phyloP scores from a whole-genome alignment of 2,113 vertebrate species.

The Callionymus lyra region DNA sequence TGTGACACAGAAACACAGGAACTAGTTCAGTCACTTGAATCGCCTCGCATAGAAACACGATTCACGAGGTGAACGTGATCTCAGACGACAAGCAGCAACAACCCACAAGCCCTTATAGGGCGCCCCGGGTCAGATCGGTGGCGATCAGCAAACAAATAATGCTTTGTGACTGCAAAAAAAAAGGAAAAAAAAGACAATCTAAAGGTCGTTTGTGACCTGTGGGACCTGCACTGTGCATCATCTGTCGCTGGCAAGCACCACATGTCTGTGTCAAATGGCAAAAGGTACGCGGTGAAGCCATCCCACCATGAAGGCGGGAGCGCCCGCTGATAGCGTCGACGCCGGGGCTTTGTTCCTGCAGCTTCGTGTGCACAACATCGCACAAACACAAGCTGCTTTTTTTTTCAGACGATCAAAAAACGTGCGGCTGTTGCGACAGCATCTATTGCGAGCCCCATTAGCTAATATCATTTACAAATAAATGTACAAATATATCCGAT shows the following conservation, averaged over 20 bases:
- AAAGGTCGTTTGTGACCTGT: constrained; percentile 65
- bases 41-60: not conserved
- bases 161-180: constrained; percentile 35
- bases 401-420: no score
- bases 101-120: constrained; percentile 35
- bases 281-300: constrained; percentile 40
- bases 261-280: constrained; percentile 52
- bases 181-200: constrained; percentile 43
- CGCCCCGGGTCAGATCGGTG: constrained; percentile 59
- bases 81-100: constrained; percentile 61
- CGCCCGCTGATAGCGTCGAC: constrained; percentile 19
- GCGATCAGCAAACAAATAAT: constrained; percentile 55
- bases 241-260: constrained; percentile 52
- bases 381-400: no score
- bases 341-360: constrained; percentile 4
- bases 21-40: not conserved
- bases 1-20: no score
- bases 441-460: no score
- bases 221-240: constrained; percentile 48
- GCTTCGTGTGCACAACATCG: no score
- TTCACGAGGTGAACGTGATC: constrained; percentile 50
- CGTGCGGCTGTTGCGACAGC: no score
- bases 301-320: constrained; percentile 26
- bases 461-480: no score
- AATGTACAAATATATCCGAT: no score